A percentile compares a stretch with the other conserved stretches of the same genome.
These are phyloP conservation scores for Sebastes trivittatus DNA, from an alignment of 2,797 vertebrate species.

Conservation along the genomic window DNA sequence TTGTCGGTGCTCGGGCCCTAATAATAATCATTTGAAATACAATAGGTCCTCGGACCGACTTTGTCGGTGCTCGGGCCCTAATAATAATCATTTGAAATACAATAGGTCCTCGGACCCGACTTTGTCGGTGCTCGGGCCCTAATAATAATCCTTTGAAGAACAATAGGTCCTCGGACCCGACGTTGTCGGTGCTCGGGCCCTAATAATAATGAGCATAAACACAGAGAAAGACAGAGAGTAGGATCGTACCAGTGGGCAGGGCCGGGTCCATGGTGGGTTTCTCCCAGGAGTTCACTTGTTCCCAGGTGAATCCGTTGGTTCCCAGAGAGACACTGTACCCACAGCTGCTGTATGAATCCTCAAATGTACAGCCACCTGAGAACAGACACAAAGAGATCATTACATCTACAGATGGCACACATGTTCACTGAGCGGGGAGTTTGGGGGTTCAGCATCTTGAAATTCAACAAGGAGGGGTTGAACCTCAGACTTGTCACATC, in stretches of 20 bases:
- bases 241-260: conserved; percentile 89
- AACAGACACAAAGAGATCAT: conserved; percentile 12
- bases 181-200: too few species aligned
- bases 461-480: not conserved
- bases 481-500: not conserved
- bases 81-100: too few species aligned
- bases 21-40: too few species aligned
- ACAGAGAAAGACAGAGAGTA: not conserved
- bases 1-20: too few species aligned
- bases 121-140: too few species aligned
- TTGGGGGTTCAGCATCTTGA: not conserved
- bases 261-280: conserved; percentile 91
- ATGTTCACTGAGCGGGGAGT: not conserved
- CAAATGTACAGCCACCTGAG: conserved; percentile 93
- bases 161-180: too few species aligned
- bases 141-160: too few species aligned
- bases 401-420: not conserved
- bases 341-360: conserved; percentile 94
- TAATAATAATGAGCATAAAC: too few species aligned
- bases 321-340: conserved; percentile 95
- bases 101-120: too few species aligned
- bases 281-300: conserved; percentile 98
- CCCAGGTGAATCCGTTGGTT: conserved; percentile 97
- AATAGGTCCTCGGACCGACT: too few species aligned
- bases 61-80: too few species aligned